A percentile compares a stretch with the other conserved stretches of the same genome.
Conservation (phyloP, 2,888 invertebrate species). For the Torymus tubicola region DNA sequence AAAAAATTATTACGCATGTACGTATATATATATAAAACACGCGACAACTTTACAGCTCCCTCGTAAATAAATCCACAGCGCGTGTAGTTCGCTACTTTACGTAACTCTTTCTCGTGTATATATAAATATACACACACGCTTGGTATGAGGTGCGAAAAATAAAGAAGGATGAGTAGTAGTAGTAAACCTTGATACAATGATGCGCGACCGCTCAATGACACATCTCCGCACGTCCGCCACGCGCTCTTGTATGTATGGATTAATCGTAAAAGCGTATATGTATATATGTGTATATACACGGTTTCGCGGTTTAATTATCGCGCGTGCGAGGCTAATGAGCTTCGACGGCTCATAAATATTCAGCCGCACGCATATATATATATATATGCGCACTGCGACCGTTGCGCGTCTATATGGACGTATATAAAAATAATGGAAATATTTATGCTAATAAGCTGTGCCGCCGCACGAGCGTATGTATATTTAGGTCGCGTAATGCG, state of each 20-base stretch:
- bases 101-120: neutral
- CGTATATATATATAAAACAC: neutral
- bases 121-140: too few relatives aligned
- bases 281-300: neutral
- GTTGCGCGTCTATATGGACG: too few relatives aligned
- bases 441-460: slow-evolving; percentile 40
- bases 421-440: slow-evolving; percentile 44
- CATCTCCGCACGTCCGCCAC: neutral
- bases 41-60: slow-evolving; percentile 33
- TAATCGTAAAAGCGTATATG: slow-evolving; percentile 33
- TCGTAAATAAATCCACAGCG: slow-evolving; percentile 44
- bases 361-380: neutral
- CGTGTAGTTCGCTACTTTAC: slow-evolving; percentile 3
- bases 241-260: neutral
- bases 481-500: slow-evolving; percentile 40
- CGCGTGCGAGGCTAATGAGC: slow-evolving; percentile 1
- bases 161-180: slow-evolving; percentile 28
- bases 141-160: slow-evolving; percentile 40
- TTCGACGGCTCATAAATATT: slow-evolving; percentile 35
- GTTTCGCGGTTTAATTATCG: slow-evolving; percentile 29
- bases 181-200: slow-evolving; percentile 29
- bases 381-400: too few relatives aligned
- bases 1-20: slow-evolving; percentile 19
- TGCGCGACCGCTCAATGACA: slow-evolving; percentile 31
- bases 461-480: neutral